phyloP scores from a whole-genome alignment of 2,113 vertebrate genomes.

The Lagopus muta region DNA sequence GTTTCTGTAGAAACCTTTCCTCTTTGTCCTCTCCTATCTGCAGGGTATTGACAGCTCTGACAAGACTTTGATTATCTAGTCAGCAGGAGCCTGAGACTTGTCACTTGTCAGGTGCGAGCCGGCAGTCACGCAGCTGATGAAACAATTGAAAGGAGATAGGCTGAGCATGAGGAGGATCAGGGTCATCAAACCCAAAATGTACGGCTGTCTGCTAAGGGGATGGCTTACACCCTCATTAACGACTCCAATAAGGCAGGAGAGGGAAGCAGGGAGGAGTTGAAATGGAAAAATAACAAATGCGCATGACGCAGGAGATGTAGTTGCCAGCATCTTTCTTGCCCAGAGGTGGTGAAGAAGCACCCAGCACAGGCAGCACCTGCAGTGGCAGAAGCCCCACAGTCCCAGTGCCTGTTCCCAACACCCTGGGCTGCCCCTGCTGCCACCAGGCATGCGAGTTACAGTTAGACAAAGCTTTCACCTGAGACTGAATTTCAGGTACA shows the following conservation, averaged over 20 bases:
- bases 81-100: constrained; percentile 90
- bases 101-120: constrained; percentile 92
- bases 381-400: not conserved
- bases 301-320: not conserved
- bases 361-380: not conserved
- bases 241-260: constrained; percentile 33
- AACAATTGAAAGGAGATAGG: constrained; percentile 89
- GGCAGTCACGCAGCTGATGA: constrained; percentile 86
- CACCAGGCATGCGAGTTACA: not conserved
- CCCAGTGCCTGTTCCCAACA: not conserved
- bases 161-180: constrained; percentile 78
- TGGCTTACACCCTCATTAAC: constrained; percentile 70
- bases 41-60: constrained; percentile 94
- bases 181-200: constrained; percentile 81
- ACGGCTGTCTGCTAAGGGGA: constrained; percentile 74
- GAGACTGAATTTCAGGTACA: constrained; percentile 13
- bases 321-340: not conserved
- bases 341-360: accelerated
- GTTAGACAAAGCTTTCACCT: not conserved
- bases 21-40: constrained; percentile 85
- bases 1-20: constrained; percentile 82
- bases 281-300: not conserved
- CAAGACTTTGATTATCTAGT: constrained; percentile 98
- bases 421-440: too few relatives aligned
- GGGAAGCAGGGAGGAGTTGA: not conserved